Percentiles rank a stretch among this genome's conserved stretches.
Conservation (phyloP, 2,888 invertebrate genomes). For the Sesia bembeciformis region DNA sequence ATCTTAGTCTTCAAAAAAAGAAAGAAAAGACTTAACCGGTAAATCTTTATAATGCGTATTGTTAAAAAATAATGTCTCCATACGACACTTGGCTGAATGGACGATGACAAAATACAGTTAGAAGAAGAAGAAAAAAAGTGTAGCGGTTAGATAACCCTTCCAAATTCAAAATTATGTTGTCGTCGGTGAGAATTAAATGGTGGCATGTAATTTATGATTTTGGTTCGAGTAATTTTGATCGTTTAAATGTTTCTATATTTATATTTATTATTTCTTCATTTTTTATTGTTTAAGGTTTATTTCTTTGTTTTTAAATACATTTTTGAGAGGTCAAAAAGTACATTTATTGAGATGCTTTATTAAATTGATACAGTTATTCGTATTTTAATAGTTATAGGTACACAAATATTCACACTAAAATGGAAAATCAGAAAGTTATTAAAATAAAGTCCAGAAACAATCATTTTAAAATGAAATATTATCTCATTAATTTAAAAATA, state of each 20-base stretch:
- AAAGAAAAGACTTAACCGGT: constrained; percentile 18
- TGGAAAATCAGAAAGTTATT: too few relatives aligned
- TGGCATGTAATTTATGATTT: background rate
- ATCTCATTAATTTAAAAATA: too few relatives aligned
- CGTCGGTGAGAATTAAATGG: constrained; percentile 41
- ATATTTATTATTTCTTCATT: constrained; percentile 7
- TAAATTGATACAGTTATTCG: too few relatives aligned
- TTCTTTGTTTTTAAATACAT: background rate
- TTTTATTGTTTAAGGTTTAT: background rate
- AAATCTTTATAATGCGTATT: constrained; percentile 33
- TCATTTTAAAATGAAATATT: too few relatives aligned
- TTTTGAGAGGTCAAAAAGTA: too few relatives aligned
- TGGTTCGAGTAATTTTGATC: constrained; percentile 10
- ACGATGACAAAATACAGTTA: constrained; percentile 24
- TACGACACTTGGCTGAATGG: constrained; percentile 12
- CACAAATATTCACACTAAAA: too few relatives aligned
- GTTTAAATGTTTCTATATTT: constrained; percentile 17
- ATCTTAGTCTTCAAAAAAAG: constrained; percentile 26
- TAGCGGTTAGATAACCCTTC: constrained; percentile 50
- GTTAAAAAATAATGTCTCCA: constrained; percentile 12
- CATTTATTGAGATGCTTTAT: too few relatives aligned
- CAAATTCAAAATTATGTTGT: constrained; percentile 40
- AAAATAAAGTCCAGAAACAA: too few relatives aligned
- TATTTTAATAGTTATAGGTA: too few relatives aligned
- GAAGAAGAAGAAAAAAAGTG: constrained; percentile 24